phyloP scores from a whole-genome alignment of 2,888 invertebrate genomes.

The Polyommatus iphigenia region DNA sequence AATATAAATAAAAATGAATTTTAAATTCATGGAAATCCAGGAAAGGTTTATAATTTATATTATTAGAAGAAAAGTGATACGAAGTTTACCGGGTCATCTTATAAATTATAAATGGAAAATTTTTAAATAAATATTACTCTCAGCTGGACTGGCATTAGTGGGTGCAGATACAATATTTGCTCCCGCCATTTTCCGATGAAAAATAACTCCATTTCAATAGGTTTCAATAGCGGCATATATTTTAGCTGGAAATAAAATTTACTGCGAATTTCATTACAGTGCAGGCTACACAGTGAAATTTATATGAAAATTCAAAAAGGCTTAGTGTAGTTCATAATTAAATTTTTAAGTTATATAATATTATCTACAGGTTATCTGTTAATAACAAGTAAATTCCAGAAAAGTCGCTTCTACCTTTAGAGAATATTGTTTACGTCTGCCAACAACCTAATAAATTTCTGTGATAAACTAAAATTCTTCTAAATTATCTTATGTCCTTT shows the following conservation, averaged over 20 bases:
- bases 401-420: no score
- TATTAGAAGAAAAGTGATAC: no score
- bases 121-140: slow-evolving; percentile 12
- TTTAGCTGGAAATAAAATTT: not conserved
- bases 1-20: no score
- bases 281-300: not conserved
- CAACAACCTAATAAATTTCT: not conserved
- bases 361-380: not conserved
- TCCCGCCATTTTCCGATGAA: not conserved
- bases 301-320: not conserved
- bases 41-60: no score
- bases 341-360: not conserved
- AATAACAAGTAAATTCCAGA: not conserved
- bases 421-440: no score
- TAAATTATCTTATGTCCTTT: no score
- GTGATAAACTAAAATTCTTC: not conserved
- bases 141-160: not conserved
- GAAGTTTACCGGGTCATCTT: no score
- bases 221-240: not conserved
- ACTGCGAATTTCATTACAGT: not conserved
- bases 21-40: no score
- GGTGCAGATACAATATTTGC: not conserved
- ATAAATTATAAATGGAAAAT: not conserved
- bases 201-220: not conserved
- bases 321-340: not conserved